Evolutionary conservation across 2,113 vertebrate species (phyloP).

Genomic region (Labeo rohita): DNA sequence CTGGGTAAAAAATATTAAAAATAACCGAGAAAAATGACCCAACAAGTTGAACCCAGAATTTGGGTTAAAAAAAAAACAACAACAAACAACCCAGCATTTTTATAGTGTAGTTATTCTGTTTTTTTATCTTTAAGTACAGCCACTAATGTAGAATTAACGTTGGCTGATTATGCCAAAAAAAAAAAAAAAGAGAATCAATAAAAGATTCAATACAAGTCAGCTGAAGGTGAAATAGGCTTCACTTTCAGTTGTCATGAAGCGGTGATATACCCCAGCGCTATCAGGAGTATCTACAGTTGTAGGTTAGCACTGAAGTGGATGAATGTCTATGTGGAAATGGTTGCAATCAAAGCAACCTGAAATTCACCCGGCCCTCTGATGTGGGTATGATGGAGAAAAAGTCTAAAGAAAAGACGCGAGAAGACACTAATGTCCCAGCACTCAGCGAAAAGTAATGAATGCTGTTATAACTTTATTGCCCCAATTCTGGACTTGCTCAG

Average conservation of each 20-base stretch:
- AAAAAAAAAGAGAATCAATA: background rate
- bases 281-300: background rate
- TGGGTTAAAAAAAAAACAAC: no score
- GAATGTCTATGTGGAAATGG: conserved; percentile 13
- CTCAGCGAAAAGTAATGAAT: conserved; percentile 70
- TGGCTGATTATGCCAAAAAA: background rate
- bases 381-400: conserved; percentile 11
- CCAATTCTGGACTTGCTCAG: conserved; percentile 70
- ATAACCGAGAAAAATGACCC: no score
- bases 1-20: no score
- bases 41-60: no score
- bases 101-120: background rate
- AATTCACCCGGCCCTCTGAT: conserved; percentile 6
- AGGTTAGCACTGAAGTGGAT: background rate
- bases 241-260: background rate
- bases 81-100: no score
- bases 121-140: background rate
- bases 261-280: background rate
- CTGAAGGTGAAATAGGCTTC: background rate
- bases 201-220: background rate
- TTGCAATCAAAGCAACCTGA: conserved; percentile 29
- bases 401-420: background rate
- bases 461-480: conserved; percentile 71
- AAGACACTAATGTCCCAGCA: conserved; percentile 21
- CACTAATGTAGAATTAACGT: background rate